Percentiles rank a stretch among this genome's conserved stretches.
Evolutionary conservation across 2,888 invertebrate species (phyloP).

Genomic region (Heliconius hortense): DNA sequence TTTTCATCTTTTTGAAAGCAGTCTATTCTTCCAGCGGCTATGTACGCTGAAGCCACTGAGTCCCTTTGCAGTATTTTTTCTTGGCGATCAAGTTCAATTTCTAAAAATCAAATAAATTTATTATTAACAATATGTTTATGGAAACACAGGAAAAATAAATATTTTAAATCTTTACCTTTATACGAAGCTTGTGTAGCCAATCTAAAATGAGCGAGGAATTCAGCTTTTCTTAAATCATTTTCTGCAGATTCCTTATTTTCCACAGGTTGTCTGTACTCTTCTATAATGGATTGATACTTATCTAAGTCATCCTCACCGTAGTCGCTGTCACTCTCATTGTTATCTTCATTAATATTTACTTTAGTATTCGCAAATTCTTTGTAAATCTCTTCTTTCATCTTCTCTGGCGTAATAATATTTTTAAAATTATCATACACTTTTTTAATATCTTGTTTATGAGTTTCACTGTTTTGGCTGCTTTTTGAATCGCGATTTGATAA

Average conservation of each 20-base stretch:
- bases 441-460: slow-evolving; percentile 51
- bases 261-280: slow-evolving; percentile 57
- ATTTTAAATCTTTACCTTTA: slow-evolving; percentile 76
- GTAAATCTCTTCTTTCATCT: slow-evolving; percentile 67
- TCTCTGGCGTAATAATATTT: slow-evolving; percentile 69
- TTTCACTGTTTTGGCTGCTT: slow-evolving; percentile 48
- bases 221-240: slow-evolving; percentile 74
- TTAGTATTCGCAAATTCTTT: slow-evolving; percentile 65
- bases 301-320: slow-evolving; percentile 78
- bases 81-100: slow-evolving; percentile 82
- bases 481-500: slow-evolving; percentile 58
- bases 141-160: neutral
- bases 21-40: slow-evolving; percentile 65
- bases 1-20: slow-evolving; percentile 61
- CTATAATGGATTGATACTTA: slow-evolving; percentile 78
- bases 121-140: neutral
- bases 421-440: slow-evolving; percentile 51
- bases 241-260: slow-evolving; percentile 50
- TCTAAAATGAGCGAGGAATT: slow-evolving; percentile 84
- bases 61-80: slow-evolving; percentile 80
- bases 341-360: slow-evolving; percentile 60
- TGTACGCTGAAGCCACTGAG: slow-evolving; percentile 77
- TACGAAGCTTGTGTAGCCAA: slow-evolving; percentile 83
- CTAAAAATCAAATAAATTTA: slow-evolving; percentile 48
- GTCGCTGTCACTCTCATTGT: slow-evolving; percentile 72